A percentile compares a stretch with the other conserved stretches of the same genome.
Conservation (phyloP, 1,140 invertebrate genomes). For the Bombus confusus region DNA sequence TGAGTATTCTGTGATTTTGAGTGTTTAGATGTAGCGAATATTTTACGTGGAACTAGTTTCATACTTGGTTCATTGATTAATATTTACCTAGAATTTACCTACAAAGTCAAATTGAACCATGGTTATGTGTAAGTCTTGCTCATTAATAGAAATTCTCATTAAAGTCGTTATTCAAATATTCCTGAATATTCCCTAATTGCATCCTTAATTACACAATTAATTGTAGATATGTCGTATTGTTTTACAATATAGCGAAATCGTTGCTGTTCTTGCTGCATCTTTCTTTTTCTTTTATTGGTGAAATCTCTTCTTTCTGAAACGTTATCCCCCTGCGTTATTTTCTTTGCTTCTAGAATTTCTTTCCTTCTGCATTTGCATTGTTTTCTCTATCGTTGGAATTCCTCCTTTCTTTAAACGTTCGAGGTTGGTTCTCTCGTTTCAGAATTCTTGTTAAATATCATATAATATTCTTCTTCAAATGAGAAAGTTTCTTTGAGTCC, state of each 20-base stretch:
- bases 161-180: no score
- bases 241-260: no score
- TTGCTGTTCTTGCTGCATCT: no score
- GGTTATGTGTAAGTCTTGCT: no score
- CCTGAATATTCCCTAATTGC: no score
- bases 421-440: not conserved
- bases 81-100: not conserved
- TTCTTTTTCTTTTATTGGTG: no score
- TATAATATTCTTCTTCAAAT: not conserved
- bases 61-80: not conserved
- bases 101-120: no score
- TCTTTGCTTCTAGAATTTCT: not conserved
- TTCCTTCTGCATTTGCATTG: not conserved
- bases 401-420: not conserved
- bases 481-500: not conserved
- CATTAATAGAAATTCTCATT: no score
- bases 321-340: not conserved
- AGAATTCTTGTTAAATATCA: not conserved
- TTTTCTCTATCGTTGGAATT: no score
- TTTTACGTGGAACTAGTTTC: not conserved
- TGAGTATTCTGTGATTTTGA: not conserved
- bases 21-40: not conserved
- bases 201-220: no score
- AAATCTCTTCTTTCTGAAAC: no score
- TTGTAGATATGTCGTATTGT: no score